phyloP scores from a whole-genome alignment of 2,797 vertebrate species.

The Poeciliopsis paucimaculata region DNA sequence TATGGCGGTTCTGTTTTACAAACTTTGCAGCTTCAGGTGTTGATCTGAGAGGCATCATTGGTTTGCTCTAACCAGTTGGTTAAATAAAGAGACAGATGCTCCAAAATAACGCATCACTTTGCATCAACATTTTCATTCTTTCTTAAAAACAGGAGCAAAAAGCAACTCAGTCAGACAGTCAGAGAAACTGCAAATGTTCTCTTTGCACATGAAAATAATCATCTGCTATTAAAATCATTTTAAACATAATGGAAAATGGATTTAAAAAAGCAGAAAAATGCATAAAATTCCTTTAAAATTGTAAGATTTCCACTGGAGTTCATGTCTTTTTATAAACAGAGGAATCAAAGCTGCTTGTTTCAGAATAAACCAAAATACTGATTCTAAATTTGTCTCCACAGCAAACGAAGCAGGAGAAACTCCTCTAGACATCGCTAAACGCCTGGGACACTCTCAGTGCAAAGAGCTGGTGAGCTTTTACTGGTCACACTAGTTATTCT shows the following conservation, averaged over 20 bases:
- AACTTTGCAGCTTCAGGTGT: background rate
- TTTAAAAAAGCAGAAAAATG: background rate
- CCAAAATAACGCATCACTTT: background rate
- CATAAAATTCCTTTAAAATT: background rate
- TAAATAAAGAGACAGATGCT: background rate
- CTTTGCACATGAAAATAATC: background rate
- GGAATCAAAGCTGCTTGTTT: background rate
- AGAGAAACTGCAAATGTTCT: background rate
- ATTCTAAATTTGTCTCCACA: constrained; percentile 54
- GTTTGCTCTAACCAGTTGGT: background rate
- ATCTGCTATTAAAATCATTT: background rate
- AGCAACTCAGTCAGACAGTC: background rate
- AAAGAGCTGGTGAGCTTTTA: constrained; percentile 88
- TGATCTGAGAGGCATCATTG: background rate
- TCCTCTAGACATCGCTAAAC: constrained; percentile 88
- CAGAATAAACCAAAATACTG: background rate
- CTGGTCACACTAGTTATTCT: background rate
- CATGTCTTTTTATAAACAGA: background rate
- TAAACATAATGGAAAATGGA: background rate
- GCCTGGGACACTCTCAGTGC: constrained; percentile 88
- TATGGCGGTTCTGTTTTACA: background rate
- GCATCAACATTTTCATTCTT: background rate
- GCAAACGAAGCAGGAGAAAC: constrained; percentile 94
- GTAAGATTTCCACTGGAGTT: background rate
- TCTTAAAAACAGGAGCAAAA: background rate